phyloP scores from a whole-genome alignment of 2,113 vertebrate genomes.

The Garra rufa region DNA sequence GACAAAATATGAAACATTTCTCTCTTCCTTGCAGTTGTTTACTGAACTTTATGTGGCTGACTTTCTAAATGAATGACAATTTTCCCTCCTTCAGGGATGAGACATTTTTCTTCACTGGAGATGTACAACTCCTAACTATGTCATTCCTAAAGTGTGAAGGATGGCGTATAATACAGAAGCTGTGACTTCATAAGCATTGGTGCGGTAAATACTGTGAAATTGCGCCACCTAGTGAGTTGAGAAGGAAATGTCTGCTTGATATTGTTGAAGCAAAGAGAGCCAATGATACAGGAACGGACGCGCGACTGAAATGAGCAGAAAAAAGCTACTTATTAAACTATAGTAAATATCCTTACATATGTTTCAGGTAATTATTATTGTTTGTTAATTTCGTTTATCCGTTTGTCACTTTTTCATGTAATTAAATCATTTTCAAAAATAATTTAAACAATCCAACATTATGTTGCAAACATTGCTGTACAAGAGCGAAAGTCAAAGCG shows the following conservation, averaged over 20 bases:
- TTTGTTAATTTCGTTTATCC: background rate
- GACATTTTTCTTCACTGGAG: background rate
- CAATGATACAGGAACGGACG: background rate
- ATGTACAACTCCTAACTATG: background rate
- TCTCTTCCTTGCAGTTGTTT: background rate
- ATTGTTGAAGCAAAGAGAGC: background rate
- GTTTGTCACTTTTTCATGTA: background rate
- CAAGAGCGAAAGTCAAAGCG: too few relatives aligned
- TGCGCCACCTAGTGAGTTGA: conserved; percentile 43
- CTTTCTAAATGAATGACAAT: background rate
- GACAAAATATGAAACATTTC: too few relatives aligned
- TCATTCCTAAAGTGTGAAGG: background rate
- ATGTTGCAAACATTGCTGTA: too few relatives aligned
- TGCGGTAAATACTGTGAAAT: conserved; percentile 27
- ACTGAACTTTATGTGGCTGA: background rate
- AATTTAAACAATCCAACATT: background rate
- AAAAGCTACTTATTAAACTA: background rate
- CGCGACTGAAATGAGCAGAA: background rate
- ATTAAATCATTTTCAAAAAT: background rate
- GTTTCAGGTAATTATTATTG: background rate
- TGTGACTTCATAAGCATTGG: too few relatives aligned
- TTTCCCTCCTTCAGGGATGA: background rate
- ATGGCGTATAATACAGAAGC: background rate
- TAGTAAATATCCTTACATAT: background rate
- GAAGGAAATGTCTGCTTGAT: background rate